Evolutionary conservation across 2,113 vertebrate species (phyloP).

Genomic region (Toxotes chatareus): DNA sequence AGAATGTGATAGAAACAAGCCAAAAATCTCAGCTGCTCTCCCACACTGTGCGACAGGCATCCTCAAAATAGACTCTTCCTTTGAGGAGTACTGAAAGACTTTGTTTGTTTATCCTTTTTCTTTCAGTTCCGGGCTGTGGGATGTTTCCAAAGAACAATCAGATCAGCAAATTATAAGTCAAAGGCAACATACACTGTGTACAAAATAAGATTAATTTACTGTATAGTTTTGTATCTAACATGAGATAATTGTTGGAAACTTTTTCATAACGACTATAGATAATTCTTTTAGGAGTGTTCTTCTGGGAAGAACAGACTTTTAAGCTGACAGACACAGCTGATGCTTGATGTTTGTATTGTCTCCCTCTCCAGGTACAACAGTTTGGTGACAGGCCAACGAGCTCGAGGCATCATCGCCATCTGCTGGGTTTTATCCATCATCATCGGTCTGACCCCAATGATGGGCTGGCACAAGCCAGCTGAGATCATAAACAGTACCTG

Average conservation of each 20-base stretch:
- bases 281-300: not conserved
- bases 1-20: slow-evolving; percentile 80
- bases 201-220: not conserved
- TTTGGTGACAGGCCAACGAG: slow-evolving; percentile 91
- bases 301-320: not conserved
- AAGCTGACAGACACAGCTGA: not conserved
- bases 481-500: slow-evolving; percentile 43
- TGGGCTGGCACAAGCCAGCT: slow-evolving; percentile 89
- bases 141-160: not conserved
- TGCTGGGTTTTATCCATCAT: slow-evolving; percentile 96
- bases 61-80: slow-evolving; percentile 80
- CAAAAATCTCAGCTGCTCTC: slow-evolving; percentile 83
- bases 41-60: slow-evolving; percentile 76
- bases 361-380: slow-evolving; percentile 90
- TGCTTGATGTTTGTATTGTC: slow-evolving; percentile 17
- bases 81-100: slow-evolving; percentile 54
- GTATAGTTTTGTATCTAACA: not conserved
- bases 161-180: slow-evolving; percentile 16
- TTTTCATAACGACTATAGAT: not conserved
- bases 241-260: too few relatives aligned
- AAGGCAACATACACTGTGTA: not conserved
- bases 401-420: slow-evolving; percentile 91
- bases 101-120: slow-evolving; percentile 59
- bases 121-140: slow-evolving; percentile 42
- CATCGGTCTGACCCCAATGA: slow-evolving; percentile 96